phyloP scores from a whole-genome alignment of 1,140 invertebrate species.

The Andricus grossulariae region DNA sequence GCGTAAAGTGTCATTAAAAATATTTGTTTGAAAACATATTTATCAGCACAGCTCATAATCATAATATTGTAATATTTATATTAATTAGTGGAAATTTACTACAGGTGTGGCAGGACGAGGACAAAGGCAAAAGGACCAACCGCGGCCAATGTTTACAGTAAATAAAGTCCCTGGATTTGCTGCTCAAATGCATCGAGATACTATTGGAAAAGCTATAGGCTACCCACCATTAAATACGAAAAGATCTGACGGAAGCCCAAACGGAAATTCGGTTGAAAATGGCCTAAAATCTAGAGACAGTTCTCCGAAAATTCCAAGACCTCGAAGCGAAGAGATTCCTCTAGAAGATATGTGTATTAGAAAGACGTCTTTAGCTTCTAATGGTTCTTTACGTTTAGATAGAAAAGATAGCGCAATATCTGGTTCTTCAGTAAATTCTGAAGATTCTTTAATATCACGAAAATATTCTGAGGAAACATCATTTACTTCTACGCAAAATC shows the following conservation, averaged over 20 bases:
- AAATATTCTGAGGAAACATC: conserved; percentile 83
- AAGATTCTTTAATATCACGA: conserved; percentile 44
- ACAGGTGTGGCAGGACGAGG: conserved; percentile 72
- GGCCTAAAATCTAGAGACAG: conserved; percentile 80
- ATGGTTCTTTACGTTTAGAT: conserved; percentile 42
- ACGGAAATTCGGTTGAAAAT: conserved; percentile 57
- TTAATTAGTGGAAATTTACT: conserved; percentile 5
- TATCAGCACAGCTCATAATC: conserved; percentile 2
- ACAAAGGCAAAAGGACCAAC: conserved; percentile 75
- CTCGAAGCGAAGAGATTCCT: conserved; percentile 89
- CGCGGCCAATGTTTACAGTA: conserved; percentile 78
- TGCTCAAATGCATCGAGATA: conserved; percentile 77
- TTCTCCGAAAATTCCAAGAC: conserved; percentile 84
- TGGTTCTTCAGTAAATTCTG: conserved; percentile 49
- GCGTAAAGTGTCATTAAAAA: not conserved
- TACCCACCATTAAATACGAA: conserved; percentile 60
- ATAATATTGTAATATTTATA: conserved; percentile 33
- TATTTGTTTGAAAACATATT: not conserved
- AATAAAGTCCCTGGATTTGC: conserved; percentile 83
- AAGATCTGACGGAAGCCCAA: conserved; percentile 64
- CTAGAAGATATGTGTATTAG: conserved; percentile 84
- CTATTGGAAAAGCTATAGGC: conserved; percentile 58
- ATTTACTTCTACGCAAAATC: conserved; percentile 79
- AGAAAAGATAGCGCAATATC: conserved; percentile 39
- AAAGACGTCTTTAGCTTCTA: conserved; percentile 64